phyloP scores from a whole-genome alignment of 2,888 invertebrate species.

The Sussaba pulchella region DNA sequence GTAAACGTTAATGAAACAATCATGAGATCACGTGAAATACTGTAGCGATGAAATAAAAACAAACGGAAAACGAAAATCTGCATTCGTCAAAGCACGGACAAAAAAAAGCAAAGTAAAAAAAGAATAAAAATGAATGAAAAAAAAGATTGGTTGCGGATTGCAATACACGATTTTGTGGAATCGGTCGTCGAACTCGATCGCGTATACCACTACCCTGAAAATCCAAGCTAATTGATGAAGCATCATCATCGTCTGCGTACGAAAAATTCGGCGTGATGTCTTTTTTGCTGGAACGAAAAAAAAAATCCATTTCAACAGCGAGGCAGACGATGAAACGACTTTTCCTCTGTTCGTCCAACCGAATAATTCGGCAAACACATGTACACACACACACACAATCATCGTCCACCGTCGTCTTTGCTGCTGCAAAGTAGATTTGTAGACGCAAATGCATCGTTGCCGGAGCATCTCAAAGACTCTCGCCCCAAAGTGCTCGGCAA shows the following conservation, averaged over 20 bases:
- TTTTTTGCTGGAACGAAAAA: too few relatives aligned
- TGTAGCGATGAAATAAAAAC: background rate
- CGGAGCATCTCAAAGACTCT: conserved; percentile 11
- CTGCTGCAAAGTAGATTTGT: background rate
- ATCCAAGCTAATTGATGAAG: conserved; percentile 65
- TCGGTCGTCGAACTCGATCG: conserved; percentile 60
- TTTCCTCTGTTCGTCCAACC: conserved; percentile 10
- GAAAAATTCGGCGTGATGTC: conserved; percentile 24
- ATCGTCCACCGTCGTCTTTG: too few relatives aligned
- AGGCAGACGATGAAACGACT: too few relatives aligned
- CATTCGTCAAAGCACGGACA: background rate
- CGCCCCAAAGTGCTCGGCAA: background rate
- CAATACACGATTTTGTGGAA: conserved; percentile 63
- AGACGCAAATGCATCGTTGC: conserved; percentile 23
- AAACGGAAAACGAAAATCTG: background rate
- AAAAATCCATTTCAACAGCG: too few relatives aligned
- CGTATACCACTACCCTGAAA: conserved; percentile 69
- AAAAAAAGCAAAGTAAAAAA: conserved; percentile 9
- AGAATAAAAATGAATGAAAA: background rate
- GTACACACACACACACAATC: too few relatives aligned
- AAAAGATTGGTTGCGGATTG: conserved; percentile 41
- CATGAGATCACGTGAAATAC: conserved; percentile 12
- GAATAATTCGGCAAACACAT: conserved; percentile 7
- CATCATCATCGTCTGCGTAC: conserved; percentile 39
- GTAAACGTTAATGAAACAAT: background rate